Percentiles rank a stretch among this genome's conserved stretches.
Evolutionary conservation across 92 coral and sea anemone genomes (phyloP).

Genomic region (Epizoanthus illoricatus): DNA sequence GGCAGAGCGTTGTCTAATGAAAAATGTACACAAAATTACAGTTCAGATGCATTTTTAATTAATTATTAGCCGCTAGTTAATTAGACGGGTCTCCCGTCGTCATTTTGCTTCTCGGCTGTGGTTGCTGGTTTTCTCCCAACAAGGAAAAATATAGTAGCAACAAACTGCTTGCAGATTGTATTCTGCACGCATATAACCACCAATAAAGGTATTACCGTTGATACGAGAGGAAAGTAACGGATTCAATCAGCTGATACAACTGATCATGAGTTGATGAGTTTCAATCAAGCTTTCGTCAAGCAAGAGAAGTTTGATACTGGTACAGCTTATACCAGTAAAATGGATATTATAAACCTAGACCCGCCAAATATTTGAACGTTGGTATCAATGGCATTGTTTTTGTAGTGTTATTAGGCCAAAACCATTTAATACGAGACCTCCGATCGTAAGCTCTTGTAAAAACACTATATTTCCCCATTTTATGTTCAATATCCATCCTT

Average conservation of each 20-base stretch:
- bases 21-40: constrained; percentile 66
- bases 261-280: neutral
- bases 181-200: neutral
- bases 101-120: constrained; percentile 33
- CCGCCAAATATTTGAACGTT: too few species aligned
- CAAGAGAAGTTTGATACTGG: neutral
- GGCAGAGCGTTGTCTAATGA: constrained; percentile 38
- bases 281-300: neutral
- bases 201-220: neutral
- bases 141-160: constrained; percentile 6
- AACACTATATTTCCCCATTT: too few species aligned
- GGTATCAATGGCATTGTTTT: too few species aligned
- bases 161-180: constrained; percentile 2
- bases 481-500: too few species aligned
- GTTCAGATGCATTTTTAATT: constrained; percentile 65
- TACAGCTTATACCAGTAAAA: too few species aligned
- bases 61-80: constrained; percentile 61
- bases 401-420: too few species aligned
- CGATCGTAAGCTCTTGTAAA: too few species aligned
- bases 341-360: too few species aligned
- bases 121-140: constrained; percentile 13
- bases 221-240: too few species aligned
- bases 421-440: too few species aligned
- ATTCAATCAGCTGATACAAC: neutral
- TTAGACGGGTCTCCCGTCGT: constrained; percentile 60